A percentile compares a stretch with the other conserved stretches of the same genome.
Conservation (phyloP, 2,888 invertebrate genomes). For the Amphipoea lucens region DNA sequence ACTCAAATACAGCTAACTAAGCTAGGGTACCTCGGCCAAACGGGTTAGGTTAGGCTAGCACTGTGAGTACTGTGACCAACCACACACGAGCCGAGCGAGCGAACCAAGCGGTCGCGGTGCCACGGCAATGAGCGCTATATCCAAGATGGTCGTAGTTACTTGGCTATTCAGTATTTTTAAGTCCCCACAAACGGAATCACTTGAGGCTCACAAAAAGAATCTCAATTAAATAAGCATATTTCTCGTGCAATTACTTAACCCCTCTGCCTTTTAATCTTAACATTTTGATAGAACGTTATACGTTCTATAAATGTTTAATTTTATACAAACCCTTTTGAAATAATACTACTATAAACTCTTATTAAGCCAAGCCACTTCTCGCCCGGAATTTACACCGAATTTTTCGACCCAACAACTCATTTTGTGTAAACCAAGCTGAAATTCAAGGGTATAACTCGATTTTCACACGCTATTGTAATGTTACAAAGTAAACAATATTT, state of each 20-base stretch:
- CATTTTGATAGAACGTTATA: background rate
- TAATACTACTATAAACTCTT: background rate
- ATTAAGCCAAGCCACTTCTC: background rate
- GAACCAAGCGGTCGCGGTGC: too few relatives aligned
- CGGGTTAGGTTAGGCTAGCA: too few relatives aligned
- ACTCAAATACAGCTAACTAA: too few relatives aligned
- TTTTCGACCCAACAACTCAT: slow-evolving; percentile 3
- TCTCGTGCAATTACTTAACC: background rate
- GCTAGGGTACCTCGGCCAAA: too few relatives aligned
- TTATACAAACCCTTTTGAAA: slow-evolving; percentile 12
- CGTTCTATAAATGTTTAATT: too few relatives aligned
- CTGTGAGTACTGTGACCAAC: too few relatives aligned
- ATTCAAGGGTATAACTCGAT: slow-evolving; percentile 20
- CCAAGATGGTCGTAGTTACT: too few relatives aligned
- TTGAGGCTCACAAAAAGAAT: background rate
- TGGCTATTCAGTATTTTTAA: too few relatives aligned
- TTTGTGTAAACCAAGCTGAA: slow-evolving; percentile 6
- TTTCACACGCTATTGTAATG: slow-evolving; percentile 28
- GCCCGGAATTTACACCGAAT: background rate
- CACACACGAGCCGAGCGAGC: too few relatives aligned
- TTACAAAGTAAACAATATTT: slow-evolving; percentile 15
- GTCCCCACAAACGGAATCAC: too few relatives aligned
- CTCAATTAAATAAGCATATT: background rate
- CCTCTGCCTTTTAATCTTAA: background rate
- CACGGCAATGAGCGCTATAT: too few relatives aligned